These are phyloP conservation scores for Oppia nitens DNA, from an alignment of 1,140 invertebrate species.

Conservation along the genomic window DNA sequence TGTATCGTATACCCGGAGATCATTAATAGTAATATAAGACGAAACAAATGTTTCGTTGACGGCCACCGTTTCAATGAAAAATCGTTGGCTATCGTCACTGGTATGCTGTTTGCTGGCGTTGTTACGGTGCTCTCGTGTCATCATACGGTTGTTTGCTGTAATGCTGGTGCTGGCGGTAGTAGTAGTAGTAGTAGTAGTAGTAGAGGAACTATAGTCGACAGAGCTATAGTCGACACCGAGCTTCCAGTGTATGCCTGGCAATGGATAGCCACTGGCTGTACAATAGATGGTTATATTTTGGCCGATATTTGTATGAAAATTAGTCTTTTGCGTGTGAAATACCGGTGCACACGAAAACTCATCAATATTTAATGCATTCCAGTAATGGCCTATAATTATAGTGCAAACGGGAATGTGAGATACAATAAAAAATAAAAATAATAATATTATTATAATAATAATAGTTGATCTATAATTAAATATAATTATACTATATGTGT, in stretches of 20 bases:
- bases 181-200: not conserved
- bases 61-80: not conserved
- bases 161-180: not conserved
- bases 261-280: conserved; percentile 54
- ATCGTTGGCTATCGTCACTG: not conserved
- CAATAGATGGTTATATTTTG: conserved; percentile 66
- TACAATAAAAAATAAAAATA: too few species aligned
- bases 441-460: too few species aligned
- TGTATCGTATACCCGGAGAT: not conserved
- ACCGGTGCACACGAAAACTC: conserved; percentile 75
- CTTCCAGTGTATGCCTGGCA: conserved; percentile 66
- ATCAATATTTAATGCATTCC: conserved; percentile 46
- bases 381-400: conserved; percentile 15
- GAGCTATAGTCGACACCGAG: conserved; percentile 24
- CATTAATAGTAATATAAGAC: not conserved
- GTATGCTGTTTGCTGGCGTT: too few species aligned
- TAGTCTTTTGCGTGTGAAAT: conserved; percentile 42
- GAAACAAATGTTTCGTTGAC: not conserved
- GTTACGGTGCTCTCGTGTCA: not conserved
- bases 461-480: too few species aligned
- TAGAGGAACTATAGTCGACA: not conserved
- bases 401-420: too few species aligned
- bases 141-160: not conserved
- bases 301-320: conserved; percentile 54
- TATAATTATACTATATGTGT: too few species aligned